A percentile compares a stretch with the other conserved stretches of the same genome.
These are phyloP conservation scores for Cremastinae sp. DNA, from an alignment of 2,888 invertebrate species.

Conservation along the genomic window DNA sequence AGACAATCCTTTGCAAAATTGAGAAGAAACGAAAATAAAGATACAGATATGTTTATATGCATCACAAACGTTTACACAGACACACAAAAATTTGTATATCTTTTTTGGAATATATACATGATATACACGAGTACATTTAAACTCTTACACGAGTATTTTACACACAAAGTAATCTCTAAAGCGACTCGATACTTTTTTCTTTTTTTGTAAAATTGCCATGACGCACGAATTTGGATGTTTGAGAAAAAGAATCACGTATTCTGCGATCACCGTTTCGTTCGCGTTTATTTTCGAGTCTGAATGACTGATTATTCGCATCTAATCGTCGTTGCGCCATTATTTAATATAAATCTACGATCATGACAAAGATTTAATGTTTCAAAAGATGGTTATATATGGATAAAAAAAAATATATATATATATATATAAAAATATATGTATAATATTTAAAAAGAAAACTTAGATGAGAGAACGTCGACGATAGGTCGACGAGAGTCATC, in stretches of 20 bases:
- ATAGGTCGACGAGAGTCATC: conserved; percentile 43
- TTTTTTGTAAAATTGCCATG: conserved; percentile 24
- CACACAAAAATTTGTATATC: conserved; percentile 24
- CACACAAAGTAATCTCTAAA: conserved; percentile 17
- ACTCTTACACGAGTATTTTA: conserved; percentile 30
- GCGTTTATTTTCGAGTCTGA: conserved; percentile 31
- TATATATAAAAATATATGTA: conserved; percentile 29
- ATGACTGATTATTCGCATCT: conserved; percentile 37
- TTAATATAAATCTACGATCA: conserved; percentile 43
- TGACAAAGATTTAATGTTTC: conserved; percentile 61
- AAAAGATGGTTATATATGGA: conserved; percentile 46
- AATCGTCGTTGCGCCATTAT: conserved; percentile 28
- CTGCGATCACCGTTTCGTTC: conserved; percentile 20
- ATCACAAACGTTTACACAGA: conserved; percentile 36
- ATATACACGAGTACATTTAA: conserved; percentile 38
- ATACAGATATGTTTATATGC: conserved; percentile 26
- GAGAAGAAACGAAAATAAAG: conserved; percentile 10
- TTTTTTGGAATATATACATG: conserved; percentile 42
- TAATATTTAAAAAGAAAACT: conserved; percentile 8
- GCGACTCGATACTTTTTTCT: conserved; percentile 25
- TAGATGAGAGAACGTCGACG: conserved; percentile 40
- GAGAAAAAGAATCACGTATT: conserved; percentile 19
- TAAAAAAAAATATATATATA: conserved; percentile 48
- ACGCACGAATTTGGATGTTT: conserved; percentile 21
- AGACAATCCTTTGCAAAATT: conserved; percentile 31